Base-by-base conservation (phyloP, 2,888 invertebrate species). In the Drosophila diplacantha region DNA sequence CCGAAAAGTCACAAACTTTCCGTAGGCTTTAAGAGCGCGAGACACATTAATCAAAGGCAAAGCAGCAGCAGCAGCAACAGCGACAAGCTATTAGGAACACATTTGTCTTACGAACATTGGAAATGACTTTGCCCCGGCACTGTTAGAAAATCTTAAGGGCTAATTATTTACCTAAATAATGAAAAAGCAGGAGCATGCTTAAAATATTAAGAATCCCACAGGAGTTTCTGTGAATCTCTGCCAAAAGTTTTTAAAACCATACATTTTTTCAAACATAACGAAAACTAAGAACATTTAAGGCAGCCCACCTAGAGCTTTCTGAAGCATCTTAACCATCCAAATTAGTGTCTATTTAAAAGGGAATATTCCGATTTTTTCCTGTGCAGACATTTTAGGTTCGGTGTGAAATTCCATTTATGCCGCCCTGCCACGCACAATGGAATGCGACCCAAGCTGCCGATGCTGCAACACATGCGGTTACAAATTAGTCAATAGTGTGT, bases 61-160 rank as follows among this genome's bases (percentile, higher is more conserved):
- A 67, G 37, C 34, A 60, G 31, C 31, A 29, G 29, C 38, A 26
- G 37, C 37, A 20, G 18, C 14, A 69, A 71, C 73, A 72, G 73
- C 75, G 72, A 73, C 81, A 79, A 78, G 83, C 83, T 81, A 80
- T 83, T 80, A 83, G 78, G 81, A 83, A 81, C 78, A 81, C 78
- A 79, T 79, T 79, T 79, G 78, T 79, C 78, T 79, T 82, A 58
- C 47, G 68, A 43, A 46, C 57, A 67, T 61, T 61, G 61, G 29
- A 69, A 75, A 62, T 62, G 76, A 71, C 68, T 62, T 72, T 61
- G 54, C 47, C 56, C 24, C 24, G 35, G 9, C 52, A 52, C 52
- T 20, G 54, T 2, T 1, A n/a, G n/a, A 52, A 26, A 49, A 20
- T 0, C 20, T 14, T 1, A 8, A 3, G 18, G 3, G 18, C 9